phyloP scores from a whole-genome alignment of 2,797 vertebrate genomes.

The Danio aesculapii region DNA sequence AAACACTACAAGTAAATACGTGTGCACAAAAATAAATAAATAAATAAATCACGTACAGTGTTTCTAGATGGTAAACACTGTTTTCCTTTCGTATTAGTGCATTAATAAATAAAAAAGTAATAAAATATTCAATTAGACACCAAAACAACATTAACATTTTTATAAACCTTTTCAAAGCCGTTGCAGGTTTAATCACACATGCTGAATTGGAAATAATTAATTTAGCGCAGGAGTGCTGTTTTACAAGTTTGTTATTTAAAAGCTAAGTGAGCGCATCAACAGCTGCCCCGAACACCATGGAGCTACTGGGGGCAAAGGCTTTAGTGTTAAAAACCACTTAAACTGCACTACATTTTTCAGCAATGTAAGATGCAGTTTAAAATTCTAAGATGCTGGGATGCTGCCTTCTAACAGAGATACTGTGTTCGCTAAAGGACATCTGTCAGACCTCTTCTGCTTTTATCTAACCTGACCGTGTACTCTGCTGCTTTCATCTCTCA shows the following conservation, averaged over 20 bases:
- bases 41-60: background rate
- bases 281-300: background rate
- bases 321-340: background rate
- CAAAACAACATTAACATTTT: constrained; percentile 17
- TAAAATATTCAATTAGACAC: constrained; percentile 42
- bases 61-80: background rate
- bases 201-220: constrained; percentile 11
- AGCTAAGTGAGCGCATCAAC: background rate
- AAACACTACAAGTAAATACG: constrained; percentile 55
- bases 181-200: background rate
- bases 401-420: background rate
- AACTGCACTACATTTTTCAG: background rate
- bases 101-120: constrained; percentile 17
- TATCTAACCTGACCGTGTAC: constrained; percentile 21
- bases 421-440: background rate
- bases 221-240: background rate
- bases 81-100: constrained; percentile 23
- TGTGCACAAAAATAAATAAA: constrained; percentile 51
- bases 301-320: background rate
- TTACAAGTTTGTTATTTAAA: constrained; percentile 21
- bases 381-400: background rate
- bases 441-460: background rate
- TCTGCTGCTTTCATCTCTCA: constrained; percentile 15
- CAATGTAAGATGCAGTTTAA: background rate
- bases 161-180: constrained; percentile 24